Conservation (phyloP, 2,888 invertebrate species). For the Cantharis lateralis region DNA sequence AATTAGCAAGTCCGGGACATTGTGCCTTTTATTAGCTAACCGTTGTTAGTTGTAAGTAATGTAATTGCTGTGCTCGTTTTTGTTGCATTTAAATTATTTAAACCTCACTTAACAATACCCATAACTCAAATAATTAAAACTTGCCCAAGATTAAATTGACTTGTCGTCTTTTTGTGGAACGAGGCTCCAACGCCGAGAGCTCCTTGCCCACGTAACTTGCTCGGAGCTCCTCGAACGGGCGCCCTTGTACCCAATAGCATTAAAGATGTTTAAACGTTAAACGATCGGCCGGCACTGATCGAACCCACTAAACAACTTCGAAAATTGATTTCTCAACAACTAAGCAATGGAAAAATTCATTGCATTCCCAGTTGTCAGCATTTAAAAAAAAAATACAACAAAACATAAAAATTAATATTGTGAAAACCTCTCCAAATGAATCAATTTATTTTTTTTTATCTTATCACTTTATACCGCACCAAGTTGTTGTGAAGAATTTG, state of each 20-base stretch:
- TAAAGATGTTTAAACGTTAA: not conserved
- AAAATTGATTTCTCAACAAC: not conserved
- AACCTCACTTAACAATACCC: not conserved
- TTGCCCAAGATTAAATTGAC: not conserved
- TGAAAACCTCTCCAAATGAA: too few species aligned
- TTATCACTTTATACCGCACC: too few species aligned
- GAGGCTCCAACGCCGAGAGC: not conserved
- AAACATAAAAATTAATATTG: too few species aligned
- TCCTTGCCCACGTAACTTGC: not conserved
- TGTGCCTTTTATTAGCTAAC: slow-evolving; percentile 37
- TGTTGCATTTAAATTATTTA: slow-evolving; percentile 14
- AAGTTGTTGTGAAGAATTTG: too few species aligned
- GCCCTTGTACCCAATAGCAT: not conserved
- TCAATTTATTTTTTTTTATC: too few species aligned
- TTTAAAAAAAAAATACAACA: not conserved
- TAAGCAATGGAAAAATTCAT: not conserved
- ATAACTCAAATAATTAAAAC: not conserved
- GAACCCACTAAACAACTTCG: not conserved
- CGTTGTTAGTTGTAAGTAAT: slow-evolving; percentile 22
- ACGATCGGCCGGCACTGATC: not conserved
- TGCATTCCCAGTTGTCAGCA: not conserved
- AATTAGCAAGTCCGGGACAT: slow-evolving; percentile 36
- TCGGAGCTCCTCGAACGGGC: not conserved
- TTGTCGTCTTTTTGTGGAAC: not conserved
- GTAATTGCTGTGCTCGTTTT: slow-evolving; percentile 27